A percentile compares a stretch with the other conserved stretches of the same genome.
Conservation (phyloP, 2,113 vertebrate genomes). For the Suncus etruscus region DNA sequence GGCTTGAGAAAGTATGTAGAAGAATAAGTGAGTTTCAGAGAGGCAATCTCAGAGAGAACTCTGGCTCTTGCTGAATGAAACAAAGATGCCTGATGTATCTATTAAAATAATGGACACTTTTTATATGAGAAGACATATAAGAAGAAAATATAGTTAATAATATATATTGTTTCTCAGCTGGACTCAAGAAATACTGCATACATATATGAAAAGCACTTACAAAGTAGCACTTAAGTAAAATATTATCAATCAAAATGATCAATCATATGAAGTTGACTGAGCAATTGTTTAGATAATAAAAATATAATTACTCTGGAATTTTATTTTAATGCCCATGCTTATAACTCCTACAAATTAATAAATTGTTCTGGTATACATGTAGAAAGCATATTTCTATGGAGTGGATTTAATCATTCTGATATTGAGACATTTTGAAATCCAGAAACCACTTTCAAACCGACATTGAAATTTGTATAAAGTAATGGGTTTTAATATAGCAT, state of each 20-base stretch:
- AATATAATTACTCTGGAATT: background rate
- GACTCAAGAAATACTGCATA: constrained; percentile 22
- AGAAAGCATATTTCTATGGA: background rate
- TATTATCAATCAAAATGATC: constrained; percentile 9
- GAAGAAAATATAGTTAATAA: background rate
- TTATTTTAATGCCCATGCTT: background rate
- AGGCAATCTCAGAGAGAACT: background rate
- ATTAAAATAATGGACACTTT: background rate
- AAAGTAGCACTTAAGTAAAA: constrained; percentile 41
- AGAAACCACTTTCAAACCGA: constrained; percentile 47
- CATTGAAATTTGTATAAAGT: background rate
- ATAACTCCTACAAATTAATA: background rate
- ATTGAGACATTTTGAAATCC: constrained; percentile 12
- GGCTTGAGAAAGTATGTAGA: background rate
- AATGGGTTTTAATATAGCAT: background rate
- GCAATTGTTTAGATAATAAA: background rate
- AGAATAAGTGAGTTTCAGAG: background rate
- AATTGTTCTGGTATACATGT: background rate
- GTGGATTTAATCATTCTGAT: background rate
- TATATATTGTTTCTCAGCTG: background rate
- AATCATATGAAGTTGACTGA: background rate
- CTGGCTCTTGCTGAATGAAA: background rate
- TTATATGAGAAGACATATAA: constrained; percentile 21
- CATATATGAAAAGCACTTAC: constrained; percentile 18
- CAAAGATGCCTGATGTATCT: too few relatives aligned